A percentile compares a stretch with the other conserved stretches of the same genome.
phyloP scores from a whole-genome alignment of 1,140 invertebrate genomes.

The Solenopsis fugax region DNA sequence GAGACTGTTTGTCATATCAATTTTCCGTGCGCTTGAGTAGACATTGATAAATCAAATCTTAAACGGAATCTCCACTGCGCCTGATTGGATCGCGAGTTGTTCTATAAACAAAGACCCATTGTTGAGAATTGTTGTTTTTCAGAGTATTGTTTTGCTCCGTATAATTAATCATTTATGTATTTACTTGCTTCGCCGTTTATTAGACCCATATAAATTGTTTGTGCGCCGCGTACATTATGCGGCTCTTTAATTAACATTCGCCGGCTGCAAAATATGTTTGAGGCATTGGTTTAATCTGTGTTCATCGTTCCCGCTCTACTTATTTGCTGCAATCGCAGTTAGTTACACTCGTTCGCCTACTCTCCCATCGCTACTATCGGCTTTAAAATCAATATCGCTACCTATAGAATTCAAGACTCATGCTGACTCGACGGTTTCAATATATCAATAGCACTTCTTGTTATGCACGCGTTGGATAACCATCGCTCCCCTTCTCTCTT shows the following conservation, averaged over 20 bases:
- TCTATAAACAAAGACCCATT: not conserved
- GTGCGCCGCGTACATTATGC: not conserved
- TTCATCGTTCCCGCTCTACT: slow-evolving; percentile 50
- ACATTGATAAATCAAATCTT: slow-evolving; percentile 47
- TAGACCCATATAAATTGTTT: not conserved
- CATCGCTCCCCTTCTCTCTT: not conserved
- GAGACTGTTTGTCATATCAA: slow-evolving; percentile 47
- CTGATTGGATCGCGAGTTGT: not conserved
- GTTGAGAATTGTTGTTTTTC: not conserved
- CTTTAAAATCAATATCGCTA: slow-evolving; percentile 62
- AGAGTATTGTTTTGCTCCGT: not conserved
- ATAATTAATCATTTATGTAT: not conserved
- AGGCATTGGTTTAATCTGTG: slow-evolving; percentile 2
- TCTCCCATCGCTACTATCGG: slow-evolving; percentile 49
- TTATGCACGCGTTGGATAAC: slow-evolving; percentile 44
- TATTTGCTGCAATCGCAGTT: slow-evolving; percentile 48
- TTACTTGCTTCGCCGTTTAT: not conserved
- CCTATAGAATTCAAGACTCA: slow-evolving; percentile 55
- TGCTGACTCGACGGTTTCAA: slow-evolving; percentile 46
- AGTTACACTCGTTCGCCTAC: slow-evolving; percentile 46
- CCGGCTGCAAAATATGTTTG: slow-evolving; percentile 31
- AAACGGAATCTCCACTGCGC: slow-evolving; percentile 10
- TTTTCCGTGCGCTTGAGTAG: slow-evolving; percentile 23
- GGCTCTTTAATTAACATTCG: not conserved
- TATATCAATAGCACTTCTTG: slow-evolving; percentile 58